These are phyloP conservation scores for Protobothrops mucrosquamatus DNA, from an alignment of 2,113 vertebrate genomes.

Conservation along the genomic window DNA sequence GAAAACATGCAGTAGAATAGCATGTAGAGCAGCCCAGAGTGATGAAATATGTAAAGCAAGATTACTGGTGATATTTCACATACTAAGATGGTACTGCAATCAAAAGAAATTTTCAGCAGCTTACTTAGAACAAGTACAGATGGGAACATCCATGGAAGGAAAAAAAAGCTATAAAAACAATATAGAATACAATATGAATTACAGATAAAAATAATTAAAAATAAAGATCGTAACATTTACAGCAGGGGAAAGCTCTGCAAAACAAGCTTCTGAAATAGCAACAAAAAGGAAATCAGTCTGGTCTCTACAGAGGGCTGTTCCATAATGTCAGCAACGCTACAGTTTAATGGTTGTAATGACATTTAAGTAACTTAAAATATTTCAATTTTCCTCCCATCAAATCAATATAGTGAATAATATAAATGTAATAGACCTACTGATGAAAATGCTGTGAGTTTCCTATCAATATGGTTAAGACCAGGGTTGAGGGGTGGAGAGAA, in stretches of 20 bases:
- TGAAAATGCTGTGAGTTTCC: neutral
- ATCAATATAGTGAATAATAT: neutral
- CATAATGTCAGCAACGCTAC: neutral
- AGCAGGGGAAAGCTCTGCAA: neutral
- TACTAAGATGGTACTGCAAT: neutral
- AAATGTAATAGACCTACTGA: neutral
- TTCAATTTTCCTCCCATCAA: neutral
- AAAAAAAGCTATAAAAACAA: neutral
- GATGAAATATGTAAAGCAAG: neutral
- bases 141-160: neutral
- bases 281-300: neutral
- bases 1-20: neutral
- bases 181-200: neutral
- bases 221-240: neutral
- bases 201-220: neutral
- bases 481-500: neutral
- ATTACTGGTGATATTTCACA: neutral
- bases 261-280: neutral
- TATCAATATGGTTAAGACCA: neutral
- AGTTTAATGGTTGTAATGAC: neutral
- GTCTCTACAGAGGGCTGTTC: neutral
- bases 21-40: neutral
- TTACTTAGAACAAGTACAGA: neutral
- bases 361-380: neutral
- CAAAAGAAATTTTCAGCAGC: neutral